Evolutionary conservation across 2,113 vertebrate species (phyloP), one percentile per base, ranked within the genome.

Genomic region (Calyptommatus sinebrachiatus): DNA sequence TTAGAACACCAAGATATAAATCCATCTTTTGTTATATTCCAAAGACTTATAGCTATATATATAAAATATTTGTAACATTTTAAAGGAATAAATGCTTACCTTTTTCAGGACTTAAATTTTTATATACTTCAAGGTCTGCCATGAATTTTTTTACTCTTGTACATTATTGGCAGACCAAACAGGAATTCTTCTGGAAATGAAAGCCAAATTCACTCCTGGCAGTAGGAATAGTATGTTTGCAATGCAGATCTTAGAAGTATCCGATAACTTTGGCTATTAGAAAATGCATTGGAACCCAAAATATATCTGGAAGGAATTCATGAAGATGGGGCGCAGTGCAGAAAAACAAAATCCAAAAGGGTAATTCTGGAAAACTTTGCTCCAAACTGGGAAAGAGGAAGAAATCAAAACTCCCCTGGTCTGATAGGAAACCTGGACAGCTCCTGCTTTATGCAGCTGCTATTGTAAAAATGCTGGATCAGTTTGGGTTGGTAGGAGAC

Each of bases 121-220:
- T 98, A 92, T 96, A 97, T 83, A 99, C 96, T 96, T 98, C 97
- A 88, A 98, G 95, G 93, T 98, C 97, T 95, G 97, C 97, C 97
- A 99, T 99, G 92, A 95, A 94, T 90, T 92, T 84, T 82, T 86
- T 85, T 89, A 88, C 69, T 91, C 71, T 73, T 83, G 45, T 79
- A 85, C 95, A 96, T 96, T 88, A 88, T 88, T 91, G 88, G 82
- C 86, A 75, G 89, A 84, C 62, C 83, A 89, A 87, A 91, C 9
- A 35, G 83, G 86, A 91, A 91, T 82, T 14, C 78, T 84, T 80
- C 82, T 77, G 85, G 90, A 79, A 83, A 90, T 86, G 89, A 83
- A 66, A 93, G 88, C 86, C 90, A 88, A 0, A 8, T 84, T 88
- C 69, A 86, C 76, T 89, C 81, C 21, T 1, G 45, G 84, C 88